Percentiles rank a stretch among this genome's conserved stretches.
Evolutionary conservation across 2,113 vertebrate genomes (phyloP).

Genomic region (Thryonomys swinderianus): DNA sequence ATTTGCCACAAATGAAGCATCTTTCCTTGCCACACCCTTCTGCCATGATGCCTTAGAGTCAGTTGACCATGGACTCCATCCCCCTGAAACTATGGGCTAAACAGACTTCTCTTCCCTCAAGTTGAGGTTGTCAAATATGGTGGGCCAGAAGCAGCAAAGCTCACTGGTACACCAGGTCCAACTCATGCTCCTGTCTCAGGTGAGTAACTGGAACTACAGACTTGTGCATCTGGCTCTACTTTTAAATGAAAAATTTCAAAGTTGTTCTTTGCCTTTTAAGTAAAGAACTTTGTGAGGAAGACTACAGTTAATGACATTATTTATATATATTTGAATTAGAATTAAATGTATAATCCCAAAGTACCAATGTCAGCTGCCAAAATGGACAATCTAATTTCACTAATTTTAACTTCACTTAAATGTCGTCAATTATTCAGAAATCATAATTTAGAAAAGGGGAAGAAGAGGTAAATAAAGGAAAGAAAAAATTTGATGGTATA

Average conservation of each 20-base stretch:
- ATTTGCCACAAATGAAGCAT: not conserved
- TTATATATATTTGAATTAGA: not conserved
- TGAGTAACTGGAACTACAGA: not conserved
- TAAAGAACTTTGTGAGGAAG: not conserved
- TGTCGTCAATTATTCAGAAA: not conserved
- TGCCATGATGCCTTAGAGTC: not conserved
- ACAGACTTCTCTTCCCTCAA: not conserved
- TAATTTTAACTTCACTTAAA: constrained; percentile 48
- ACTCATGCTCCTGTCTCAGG: not conserved
- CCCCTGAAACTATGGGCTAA: not conserved
- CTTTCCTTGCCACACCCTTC: not conserved
- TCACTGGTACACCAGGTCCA: not conserved
- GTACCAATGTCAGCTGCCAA: not conserved
- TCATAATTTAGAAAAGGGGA: not conserved
- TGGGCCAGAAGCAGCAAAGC: not conserved
- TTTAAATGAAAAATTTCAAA: constrained; percentile 21
- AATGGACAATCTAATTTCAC: not conserved
- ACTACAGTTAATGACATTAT: not conserved
- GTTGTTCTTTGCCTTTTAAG: not conserved
- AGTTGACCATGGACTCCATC: not conserved
- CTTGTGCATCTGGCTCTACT: not conserved
- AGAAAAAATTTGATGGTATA: too few relatives aligned
- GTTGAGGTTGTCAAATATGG: not conserved
- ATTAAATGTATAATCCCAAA: constrained; percentile 34
- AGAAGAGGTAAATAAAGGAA: too few relatives aligned